Percentiles rank a stretch among this genome's conserved stretches.
These are phyloP conservation scores for Rhinella marina DNA, from an alignment of 2,797 vertebrate genomes.

Conservation along the genomic window DNA sequence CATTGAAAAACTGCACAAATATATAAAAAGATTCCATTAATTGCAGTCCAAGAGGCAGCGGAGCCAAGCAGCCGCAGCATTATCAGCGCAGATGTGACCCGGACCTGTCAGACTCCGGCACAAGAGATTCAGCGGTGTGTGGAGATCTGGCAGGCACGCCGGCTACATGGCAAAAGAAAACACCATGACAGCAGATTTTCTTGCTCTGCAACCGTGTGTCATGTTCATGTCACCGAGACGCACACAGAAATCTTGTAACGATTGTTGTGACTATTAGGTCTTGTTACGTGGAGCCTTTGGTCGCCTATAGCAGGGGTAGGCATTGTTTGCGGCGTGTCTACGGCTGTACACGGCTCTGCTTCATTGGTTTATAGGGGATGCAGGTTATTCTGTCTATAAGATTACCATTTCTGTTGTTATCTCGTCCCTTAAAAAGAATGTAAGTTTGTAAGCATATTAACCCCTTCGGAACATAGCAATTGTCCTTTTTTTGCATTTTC, in stretches of 20 bases:
- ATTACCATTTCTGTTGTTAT: background rate
- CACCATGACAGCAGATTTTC: background rate
- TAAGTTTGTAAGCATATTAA: too few relatives aligned
- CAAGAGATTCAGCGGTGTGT: conserved; percentile 26
- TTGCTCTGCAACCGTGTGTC: conserved; percentile 7
- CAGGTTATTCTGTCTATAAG: background rate
- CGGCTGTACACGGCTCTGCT: background rate
- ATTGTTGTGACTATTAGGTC: conserved; percentile 20
- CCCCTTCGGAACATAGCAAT: too few relatives aligned
- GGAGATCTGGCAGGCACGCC: conserved; percentile 3
- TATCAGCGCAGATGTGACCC: conserved; percentile 28
- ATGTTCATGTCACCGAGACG: conserved; percentile 9
- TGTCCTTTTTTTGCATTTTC: too few relatives aligned
- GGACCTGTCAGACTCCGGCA: conserved; percentile 3
- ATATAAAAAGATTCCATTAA: background rate
- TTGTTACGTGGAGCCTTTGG: background rate
- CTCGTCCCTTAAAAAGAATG: too few relatives aligned
- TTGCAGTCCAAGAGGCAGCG: conserved; percentile 12
- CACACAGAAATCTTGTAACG: background rate
- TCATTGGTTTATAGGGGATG: background rate
- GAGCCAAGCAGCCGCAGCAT: conserved; percentile 23
- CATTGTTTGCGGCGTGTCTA: background rate
- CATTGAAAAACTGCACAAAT: background rate
- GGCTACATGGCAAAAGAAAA: conserved; percentile 13
- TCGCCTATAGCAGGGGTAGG: background rate